phyloP scores from a whole-genome alignment of 2,888 invertebrate genomes.

The Thelaira solivaga region DNA sequence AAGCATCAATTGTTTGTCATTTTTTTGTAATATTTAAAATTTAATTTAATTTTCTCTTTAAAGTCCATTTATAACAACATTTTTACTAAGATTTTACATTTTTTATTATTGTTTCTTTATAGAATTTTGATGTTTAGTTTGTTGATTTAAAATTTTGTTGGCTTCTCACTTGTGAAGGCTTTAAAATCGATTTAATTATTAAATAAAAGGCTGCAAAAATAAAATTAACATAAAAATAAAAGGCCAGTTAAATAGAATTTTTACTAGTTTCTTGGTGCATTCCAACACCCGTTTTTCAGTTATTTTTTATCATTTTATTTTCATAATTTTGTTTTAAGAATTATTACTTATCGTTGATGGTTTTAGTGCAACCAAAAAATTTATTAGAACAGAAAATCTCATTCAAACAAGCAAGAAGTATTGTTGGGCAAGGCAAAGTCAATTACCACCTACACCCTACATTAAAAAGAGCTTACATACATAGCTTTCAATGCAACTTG shows the following conservation, averaged over 20 bases:
- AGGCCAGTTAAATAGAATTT: conserved; percentile 21
- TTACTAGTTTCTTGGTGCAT: conserved; percentile 17
- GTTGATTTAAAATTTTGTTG: conserved; percentile 6
- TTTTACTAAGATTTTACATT: too few relatives aligned
- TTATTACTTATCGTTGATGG: background rate
- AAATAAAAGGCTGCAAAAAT: conserved; percentile 35
- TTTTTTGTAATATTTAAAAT: too few relatives aligned
- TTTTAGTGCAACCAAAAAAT: background rate
- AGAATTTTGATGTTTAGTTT: conserved; percentile 1
- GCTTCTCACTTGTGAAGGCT: background rate
- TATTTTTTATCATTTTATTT: conserved; percentile 19
- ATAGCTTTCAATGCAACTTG: too few relatives aligned
- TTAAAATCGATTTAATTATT: conserved; percentile 29
- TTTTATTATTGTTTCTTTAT: too few relatives aligned
- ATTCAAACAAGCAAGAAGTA: background rate
- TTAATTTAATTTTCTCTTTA: too few relatives aligned
- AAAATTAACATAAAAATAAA: conserved; percentile 24
- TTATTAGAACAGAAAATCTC: conserved; percentile 44
- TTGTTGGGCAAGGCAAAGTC: background rate
- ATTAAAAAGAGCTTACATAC: background rate
- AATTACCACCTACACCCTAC: background rate
- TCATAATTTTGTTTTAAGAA: conserved; percentile 7
- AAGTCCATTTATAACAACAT: too few relatives aligned
- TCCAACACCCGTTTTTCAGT: conserved; percentile 41
- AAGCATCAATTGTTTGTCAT: conserved; percentile 49